Evolutionary conservation across 2,797 vertebrate genomes (phyloP).

Genomic region (Ceryle rudis): DNA sequence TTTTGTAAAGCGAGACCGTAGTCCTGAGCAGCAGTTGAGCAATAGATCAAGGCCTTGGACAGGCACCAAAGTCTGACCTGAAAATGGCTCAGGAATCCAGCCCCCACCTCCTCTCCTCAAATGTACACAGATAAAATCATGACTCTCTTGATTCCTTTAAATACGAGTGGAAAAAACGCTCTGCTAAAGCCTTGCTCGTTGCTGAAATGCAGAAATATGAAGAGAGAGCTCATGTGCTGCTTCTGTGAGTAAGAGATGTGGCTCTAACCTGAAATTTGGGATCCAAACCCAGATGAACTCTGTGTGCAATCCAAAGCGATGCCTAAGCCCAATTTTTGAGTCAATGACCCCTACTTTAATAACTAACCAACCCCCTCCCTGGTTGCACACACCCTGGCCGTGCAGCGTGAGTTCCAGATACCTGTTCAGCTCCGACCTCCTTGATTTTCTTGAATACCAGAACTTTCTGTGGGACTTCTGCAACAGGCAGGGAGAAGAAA

Average conservation of each 20-base stretch:
- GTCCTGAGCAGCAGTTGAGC: not conserved
- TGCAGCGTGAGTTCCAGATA: not conserved
- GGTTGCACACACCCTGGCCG: not conserved
- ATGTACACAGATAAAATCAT: not conserved
- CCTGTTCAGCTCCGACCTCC: rapidly evolving
- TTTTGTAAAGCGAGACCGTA: not conserved
- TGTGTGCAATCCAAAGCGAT: not conserved
- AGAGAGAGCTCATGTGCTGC: not conserved
- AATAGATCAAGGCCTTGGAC: not conserved
- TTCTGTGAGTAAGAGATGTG: not conserved
- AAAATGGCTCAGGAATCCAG: not conserved
- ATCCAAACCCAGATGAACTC: not conserved
- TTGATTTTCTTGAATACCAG: not conserved
- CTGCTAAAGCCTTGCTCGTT: not conserved
- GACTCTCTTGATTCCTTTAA: not conserved
- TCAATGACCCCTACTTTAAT: not conserved
- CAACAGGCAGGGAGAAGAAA: not conserved
- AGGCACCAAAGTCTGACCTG: not conserved
- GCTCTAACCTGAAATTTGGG: not conserved
- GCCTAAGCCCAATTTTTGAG: not conserved
- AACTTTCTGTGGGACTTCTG: not conserved
- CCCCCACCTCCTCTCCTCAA: not conserved
- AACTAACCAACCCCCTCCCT: not conserved
- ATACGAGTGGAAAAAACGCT: not conserved
- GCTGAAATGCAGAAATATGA: not conserved